These are phyloP conservation scores for Caenorhabditis macrosperma DNA, from an alignment of 2,888 invertebrate species.

Conservation along the genomic window DNA sequence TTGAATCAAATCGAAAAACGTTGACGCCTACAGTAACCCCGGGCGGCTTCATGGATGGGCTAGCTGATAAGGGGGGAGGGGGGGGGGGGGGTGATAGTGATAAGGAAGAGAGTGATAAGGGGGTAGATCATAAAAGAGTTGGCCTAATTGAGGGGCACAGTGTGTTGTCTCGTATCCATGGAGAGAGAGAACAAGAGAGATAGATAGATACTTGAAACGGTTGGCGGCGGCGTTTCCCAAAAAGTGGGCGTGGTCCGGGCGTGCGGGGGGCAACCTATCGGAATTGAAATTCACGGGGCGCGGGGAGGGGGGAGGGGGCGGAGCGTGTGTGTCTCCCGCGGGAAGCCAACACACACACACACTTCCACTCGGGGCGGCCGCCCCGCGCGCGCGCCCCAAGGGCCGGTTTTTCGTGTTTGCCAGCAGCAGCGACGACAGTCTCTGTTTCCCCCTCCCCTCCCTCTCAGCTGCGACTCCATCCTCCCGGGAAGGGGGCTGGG, in stretches of 20 bases:
- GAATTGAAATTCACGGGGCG: too few species aligned
- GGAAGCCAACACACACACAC: neutral
- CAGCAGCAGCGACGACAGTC: too few species aligned
- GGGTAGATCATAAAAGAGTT: neutral
- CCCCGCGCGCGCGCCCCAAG: neutral
- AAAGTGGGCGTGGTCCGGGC: neutral
- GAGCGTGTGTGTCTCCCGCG: neutral
- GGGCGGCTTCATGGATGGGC: too few species aligned
- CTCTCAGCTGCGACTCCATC: neutral
- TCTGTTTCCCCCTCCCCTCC: conserved; percentile 9
- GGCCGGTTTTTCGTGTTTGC: conserved; percentile 57
- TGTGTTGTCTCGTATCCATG: too few species aligned
- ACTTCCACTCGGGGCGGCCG: neutral
- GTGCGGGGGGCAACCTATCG: neutral
- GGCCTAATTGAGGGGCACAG: neutral
- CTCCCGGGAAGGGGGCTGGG: neutral
- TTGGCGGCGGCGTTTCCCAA: neutral
- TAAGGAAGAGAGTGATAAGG: too few species aligned
- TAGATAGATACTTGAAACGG: neutral
- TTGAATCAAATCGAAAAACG: too few species aligned
- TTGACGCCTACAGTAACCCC: too few species aligned
- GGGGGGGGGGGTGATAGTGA: too few species aligned
- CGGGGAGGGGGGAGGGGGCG: too few species aligned
- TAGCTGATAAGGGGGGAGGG: too few species aligned
- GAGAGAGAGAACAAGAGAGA: neutral